Conservation (phyloP, 2,888 invertebrate genomes). For the Camptogramma bilineatum region DNA sequence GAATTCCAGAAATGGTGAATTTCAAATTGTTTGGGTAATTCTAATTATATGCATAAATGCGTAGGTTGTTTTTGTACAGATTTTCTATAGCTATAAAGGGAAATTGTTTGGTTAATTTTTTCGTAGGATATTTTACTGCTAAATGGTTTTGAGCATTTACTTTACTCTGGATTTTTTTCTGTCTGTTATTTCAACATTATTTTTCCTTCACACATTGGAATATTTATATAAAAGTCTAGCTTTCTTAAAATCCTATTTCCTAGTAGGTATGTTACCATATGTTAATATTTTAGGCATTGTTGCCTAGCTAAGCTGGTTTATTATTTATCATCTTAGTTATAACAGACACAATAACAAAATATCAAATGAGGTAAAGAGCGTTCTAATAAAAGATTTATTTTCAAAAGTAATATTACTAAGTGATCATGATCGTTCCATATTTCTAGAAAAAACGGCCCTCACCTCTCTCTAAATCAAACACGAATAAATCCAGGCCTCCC, state of each 20-base stretch:
- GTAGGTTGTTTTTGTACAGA: constrained; percentile 5
- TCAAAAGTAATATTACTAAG: constrained; percentile 57
- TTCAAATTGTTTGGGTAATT: constrained; percentile 46
- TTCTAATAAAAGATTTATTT: constrained; percentile 29
- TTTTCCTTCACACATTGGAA: no score
- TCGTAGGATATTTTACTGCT: background rate
- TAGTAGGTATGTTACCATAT: no score
- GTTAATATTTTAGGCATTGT: no score
- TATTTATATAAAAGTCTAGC: no score
- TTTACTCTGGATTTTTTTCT: background rate
- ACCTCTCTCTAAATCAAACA: constrained; percentile 79
- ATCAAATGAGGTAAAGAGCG: no score
- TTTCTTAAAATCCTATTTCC: no score
- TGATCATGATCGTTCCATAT: constrained; percentile 52
- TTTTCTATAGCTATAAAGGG: background rate
- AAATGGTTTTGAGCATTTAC: background rate
- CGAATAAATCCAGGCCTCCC: constrained; percentile 80
- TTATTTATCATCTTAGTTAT: no score
- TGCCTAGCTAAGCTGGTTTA: no score
- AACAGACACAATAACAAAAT: no score
- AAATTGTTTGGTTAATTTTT: constrained; percentile 1
- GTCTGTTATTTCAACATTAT: background rate
- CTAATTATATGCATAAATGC: constrained; percentile 15
- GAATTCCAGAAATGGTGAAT: constrained; percentile 61
- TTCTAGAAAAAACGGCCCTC: constrained; percentile 62